These are phyloP conservation scores for Dascyllus trimaculatus DNA, from an alignment of 2,113 vertebrate species.

Conservation along the genomic window DNA sequence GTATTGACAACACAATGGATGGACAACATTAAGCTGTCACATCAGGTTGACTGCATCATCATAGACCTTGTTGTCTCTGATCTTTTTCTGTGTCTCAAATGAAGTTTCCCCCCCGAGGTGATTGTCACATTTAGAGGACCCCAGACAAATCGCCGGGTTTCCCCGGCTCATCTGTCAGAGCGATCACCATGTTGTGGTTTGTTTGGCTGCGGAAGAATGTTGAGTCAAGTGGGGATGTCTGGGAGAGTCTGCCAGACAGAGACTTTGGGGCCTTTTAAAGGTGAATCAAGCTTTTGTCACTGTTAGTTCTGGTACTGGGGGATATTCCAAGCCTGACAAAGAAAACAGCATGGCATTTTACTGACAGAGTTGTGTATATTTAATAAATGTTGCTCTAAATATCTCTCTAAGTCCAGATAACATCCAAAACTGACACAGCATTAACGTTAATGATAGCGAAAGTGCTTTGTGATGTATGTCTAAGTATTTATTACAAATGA, in stretches of 20 bases:
- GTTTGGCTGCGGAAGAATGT: slow-evolving; percentile 46
- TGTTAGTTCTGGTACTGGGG: slow-evolving; percentile 16
- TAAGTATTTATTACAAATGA: no score
- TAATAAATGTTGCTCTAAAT: neutral
- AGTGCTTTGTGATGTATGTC: no score
- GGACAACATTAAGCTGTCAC: slow-evolving; percentile 55
- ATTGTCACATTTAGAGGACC: slow-evolving; percentile 46
- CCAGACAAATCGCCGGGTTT: slow-evolving; percentile 59
- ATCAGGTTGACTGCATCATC: slow-evolving; percentile 22
- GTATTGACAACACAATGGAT: slow-evolving; percentile 48
- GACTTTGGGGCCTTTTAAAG: slow-evolving; percentile 1
- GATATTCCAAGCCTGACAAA: neutral
- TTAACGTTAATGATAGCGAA: no score
- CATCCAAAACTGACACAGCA: neutral
- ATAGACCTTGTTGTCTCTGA: slow-evolving; percentile 19
- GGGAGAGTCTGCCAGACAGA: slow-evolving; percentile 33
- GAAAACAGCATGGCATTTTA: neutral
- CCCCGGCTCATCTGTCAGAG: slow-evolving; percentile 40
- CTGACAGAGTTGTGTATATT: slow-evolving; percentile 1
- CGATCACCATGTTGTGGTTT: slow-evolving; percentile 39
- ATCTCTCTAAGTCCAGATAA: slow-evolving; percentile 1
- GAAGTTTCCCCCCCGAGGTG: neutral
- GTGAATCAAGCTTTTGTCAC: slow-evolving; percentile 27
- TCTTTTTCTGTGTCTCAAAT: slow-evolving; percentile 23
- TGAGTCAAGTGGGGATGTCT: slow-evolving; percentile 47